These are phyloP conservation scores for Eucidaris tribuloides DNA, from an alignment of 35 echinoderm and acorn worm species.

Conservation along the genomic window DNA sequence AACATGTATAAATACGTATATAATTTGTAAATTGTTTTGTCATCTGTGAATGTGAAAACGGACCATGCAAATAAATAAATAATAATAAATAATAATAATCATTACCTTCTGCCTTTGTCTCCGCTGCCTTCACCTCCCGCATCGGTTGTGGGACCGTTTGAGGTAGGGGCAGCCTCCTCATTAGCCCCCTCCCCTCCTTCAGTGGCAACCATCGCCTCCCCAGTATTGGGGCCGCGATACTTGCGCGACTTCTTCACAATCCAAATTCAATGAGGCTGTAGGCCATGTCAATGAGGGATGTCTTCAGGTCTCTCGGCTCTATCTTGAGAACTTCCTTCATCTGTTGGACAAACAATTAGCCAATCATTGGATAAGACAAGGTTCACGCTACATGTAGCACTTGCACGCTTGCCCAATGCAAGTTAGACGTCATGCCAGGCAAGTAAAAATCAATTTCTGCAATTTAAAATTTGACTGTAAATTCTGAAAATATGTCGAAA, in stretches of 20 bases:
- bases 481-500: no score
- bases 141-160: constrained; percentile 52
- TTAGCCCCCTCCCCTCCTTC: not conserved
- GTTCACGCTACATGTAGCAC: no score
- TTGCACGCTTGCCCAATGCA: no score
- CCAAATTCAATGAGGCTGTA: constrained; percentile 90
- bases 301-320: constrained; percentile 75
- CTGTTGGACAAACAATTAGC: constrained; percentile 18
- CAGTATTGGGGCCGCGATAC: constrained; percentile 69
- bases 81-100: no score
- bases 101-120: constrained; percentile 42
- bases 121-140: constrained; percentile 25
- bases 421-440: no score
- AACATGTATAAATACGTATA: no score
- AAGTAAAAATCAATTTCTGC: no score
- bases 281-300: constrained; percentile 89
- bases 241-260: constrained; percentile 85
- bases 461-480: no score
- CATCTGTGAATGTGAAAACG: no score
- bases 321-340: constrained; percentile 97
- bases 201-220: constrained; percentile 2
- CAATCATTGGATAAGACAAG: no score
- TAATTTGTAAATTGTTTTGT: no score
- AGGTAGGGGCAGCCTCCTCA: constrained; percentile 20
- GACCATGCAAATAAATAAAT: no score